A percentile compares a stretch with the other conserved stretches of the same genome.
phyloP scores from a whole-genome alignment of 2,113 vertebrate genomes.

The Nymphicus hollandicus region DNA sequence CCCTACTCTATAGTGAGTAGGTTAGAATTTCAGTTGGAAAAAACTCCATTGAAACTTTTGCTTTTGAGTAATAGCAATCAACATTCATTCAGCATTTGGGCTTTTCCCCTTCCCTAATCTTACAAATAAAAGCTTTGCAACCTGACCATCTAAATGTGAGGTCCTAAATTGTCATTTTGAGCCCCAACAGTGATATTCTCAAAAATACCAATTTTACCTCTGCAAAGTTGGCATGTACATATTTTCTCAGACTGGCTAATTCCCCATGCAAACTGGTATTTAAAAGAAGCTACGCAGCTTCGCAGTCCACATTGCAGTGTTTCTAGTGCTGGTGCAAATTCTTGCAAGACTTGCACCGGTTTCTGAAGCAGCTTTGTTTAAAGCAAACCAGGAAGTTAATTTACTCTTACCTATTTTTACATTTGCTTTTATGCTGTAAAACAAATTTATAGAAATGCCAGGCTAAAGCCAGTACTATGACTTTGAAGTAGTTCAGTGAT shows the following conservation, averaged over 20 bases:
- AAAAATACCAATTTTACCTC: neutral
- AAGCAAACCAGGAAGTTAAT: neutral
- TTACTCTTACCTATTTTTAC: neutral
- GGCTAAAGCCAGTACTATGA: neutral
- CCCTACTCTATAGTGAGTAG: neutral
- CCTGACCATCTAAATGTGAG: neutral
- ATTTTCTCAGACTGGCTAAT: neutral
- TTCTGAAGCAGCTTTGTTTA: neutral
- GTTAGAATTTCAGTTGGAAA: slow-evolving; percentile 14
- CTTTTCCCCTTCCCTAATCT: neutral
- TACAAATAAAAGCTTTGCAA: neutral
- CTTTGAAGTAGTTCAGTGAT: neutral
- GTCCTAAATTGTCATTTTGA: neutral
- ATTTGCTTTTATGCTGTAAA: neutral
- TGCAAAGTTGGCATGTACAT: neutral
- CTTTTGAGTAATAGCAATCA: neutral
- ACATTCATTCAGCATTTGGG: neutral
- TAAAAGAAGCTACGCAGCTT: neutral
- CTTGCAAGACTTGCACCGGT: neutral
- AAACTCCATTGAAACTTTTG: neutral
- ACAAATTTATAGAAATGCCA: neutral
- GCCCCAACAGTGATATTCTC: neutral
- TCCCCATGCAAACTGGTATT: neutral
- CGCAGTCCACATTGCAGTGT: neutral
- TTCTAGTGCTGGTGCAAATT: neutral